These are phyloP conservation scores for Cheilosia scutellata DNA, from an alignment of 2,888 invertebrate genomes.

Conservation along the genomic window DNA sequence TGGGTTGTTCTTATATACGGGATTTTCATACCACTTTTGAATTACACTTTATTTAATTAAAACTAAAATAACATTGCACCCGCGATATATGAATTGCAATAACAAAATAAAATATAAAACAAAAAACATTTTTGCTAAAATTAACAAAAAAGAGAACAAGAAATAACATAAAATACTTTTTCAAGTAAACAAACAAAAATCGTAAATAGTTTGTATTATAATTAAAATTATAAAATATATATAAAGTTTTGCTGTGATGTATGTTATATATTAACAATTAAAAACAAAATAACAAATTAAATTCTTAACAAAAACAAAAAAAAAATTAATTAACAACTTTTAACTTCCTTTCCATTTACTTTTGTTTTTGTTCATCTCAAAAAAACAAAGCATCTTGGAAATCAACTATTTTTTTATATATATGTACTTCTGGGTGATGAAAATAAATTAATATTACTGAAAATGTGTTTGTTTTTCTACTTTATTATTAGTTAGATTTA, in stretches of 20 bases:
- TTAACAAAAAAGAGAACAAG: conserved; percentile 22
- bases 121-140: conserved; percentile 47
- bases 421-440: conserved; percentile 32
- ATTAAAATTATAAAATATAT: conserved; percentile 78
- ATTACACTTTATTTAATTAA: conserved; percentile 20
- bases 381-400: conserved; percentile 33
- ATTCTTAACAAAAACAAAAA: conserved; percentile 78
- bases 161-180: conserved; percentile 33
- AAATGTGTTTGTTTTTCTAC: conserved; percentile 21
- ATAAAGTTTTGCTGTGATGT: conserved; percentile 84
- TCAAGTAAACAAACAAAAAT: conserved; percentile 77
- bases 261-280: conserved; percentile 82
- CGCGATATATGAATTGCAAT: conserved; percentile 43
- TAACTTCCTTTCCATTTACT: conserved; percentile 28
- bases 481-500: conserved; percentile 10
- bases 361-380: conserved; percentile 11
- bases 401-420: conserved; percentile 45
- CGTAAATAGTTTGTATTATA: conserved; percentile 77
- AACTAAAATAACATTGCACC: conserved; percentile 45
- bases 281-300: conserved; percentile 79
- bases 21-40: neutral
- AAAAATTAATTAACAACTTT: conserved; percentile 73
- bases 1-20: conserved; percentile 31
- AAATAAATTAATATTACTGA: conserved; percentile 29
- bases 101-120: conserved; percentile 37